A percentile compares a stretch with the other conserved stretches of the same genome.
Evolutionary conservation across 2,888 invertebrate species (phyloP).

Genomic region (Noctua janthe): DNA sequence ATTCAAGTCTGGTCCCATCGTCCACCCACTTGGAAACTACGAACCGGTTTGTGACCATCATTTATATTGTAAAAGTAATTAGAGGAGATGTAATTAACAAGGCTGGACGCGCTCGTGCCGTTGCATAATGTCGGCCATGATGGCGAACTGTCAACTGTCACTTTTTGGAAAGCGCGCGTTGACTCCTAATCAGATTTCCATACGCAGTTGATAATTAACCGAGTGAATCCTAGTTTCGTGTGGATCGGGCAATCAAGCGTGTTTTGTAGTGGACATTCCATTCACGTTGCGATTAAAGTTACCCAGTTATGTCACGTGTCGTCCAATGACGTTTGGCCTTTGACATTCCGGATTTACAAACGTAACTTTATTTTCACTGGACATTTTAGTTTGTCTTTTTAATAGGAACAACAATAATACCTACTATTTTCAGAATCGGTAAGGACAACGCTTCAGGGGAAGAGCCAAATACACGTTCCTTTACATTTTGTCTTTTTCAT

Average conservation of each 20-base stretch:
- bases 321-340: conserved; percentile 11
- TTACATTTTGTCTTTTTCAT: neutral
- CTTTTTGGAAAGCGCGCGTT: conserved; percentile 79
- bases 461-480: neutral
- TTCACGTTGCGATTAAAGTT: conserved; percentile 16
- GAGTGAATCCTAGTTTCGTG: conserved; percentile 56
- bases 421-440: neutral
- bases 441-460: conserved; percentile 15
- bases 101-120: conserved; percentile 80
- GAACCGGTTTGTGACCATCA: conserved; percentile 60
- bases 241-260: conserved; percentile 51
- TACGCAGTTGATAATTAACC: conserved; percentile 62
- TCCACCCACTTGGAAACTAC: conserved; percentile 49
- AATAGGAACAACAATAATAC: neutral
- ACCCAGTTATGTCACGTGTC: neutral
- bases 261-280: conserved; percentile 23
- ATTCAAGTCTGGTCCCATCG: conserved; percentile 9
- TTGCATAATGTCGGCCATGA: conserved; percentile 85
- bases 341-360: neutral
- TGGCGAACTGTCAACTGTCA: conserved; percentile 83
- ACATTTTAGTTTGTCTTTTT: neutral
- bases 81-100: conserved; percentile 82
- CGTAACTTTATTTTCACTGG: neutral
- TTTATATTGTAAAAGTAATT: conserved; percentile 81
- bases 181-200: conserved; percentile 82